Percentiles rank a stretch among this genome's conserved stretches.
Evolutionary conservation across 2,888 invertebrate genomes (phyloP).

Genomic region (Quadriops clusia): DNA sequence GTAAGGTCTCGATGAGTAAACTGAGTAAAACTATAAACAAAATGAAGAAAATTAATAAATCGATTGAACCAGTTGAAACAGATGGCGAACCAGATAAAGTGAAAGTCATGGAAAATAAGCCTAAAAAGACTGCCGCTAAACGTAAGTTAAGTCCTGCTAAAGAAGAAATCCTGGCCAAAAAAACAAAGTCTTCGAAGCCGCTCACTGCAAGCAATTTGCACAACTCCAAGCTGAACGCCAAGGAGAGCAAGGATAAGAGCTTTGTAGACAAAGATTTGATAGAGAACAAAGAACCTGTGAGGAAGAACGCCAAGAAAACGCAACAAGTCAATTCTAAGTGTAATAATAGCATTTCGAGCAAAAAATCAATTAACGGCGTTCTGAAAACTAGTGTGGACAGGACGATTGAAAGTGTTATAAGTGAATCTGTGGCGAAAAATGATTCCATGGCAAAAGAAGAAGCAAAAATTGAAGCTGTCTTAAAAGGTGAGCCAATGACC

Average conservation of each 20-base stretch:
- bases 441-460: too few species aligned
- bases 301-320: slow-evolving; percentile 16
- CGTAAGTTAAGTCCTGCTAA: slow-evolving; percentile 33
- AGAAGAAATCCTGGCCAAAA: slow-evolving; percentile 17
- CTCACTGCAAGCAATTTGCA: slow-evolving; percentile 26
- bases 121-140: slow-evolving; percentile 27
- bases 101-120: too few species aligned
- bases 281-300: slow-evolving; percentile 23
- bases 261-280: slow-evolving; percentile 18
- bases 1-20: too few species aligned
- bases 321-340: slow-evolving; percentile 17
- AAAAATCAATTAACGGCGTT: slow-evolving; percentile 33
- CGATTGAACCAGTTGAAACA: slow-evolving; percentile 2
- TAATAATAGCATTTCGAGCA: slow-evolving; percentile 10
- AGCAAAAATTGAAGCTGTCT: slow-evolving; percentile 10
- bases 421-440: slow-evolving; percentile 26
- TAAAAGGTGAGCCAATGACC: slow-evolving; percentile 9
- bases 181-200: slow-evolving; percentile 27
- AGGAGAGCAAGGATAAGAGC: slow-evolving; percentile 26
- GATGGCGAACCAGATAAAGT: slow-evolving; percentile 16
- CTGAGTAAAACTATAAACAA: slow-evolving; percentile 9
- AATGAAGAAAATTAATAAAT: slow-evolving; percentile 15
- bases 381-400: slow-evolving; percentile 48
- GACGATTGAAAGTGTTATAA: slow-evolving; percentile 37
- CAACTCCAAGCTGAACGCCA: slow-evolving; percentile 25